phyloP scores from a whole-genome alignment of 2,888 invertebrate genomes.

The Pocota personata region DNA sequence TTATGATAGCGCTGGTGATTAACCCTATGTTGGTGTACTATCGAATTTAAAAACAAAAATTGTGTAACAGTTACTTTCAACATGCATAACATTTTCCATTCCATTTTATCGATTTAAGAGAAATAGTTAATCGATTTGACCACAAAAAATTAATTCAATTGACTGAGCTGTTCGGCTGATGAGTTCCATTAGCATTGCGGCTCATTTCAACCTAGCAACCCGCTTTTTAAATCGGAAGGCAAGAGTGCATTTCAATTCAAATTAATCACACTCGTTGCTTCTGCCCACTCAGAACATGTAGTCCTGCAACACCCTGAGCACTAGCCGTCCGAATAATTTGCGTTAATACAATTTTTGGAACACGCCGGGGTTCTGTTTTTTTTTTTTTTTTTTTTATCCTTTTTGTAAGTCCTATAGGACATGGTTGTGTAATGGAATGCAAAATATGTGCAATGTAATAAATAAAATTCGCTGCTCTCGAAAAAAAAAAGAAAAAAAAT shows the following conservation, averaged over 20 bases:
- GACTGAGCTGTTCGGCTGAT: slow-evolving; percentile 63
- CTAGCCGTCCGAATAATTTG: slow-evolving; percentile 66
- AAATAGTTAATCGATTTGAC: slow-evolving; percentile 64
- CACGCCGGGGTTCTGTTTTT: slow-evolving; percentile 26
- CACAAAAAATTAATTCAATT: slow-evolving; percentile 69
- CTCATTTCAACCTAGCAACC: slow-evolving; percentile 47
- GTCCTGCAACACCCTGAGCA: slow-evolving; percentile 18
- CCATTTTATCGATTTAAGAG: slow-evolving; percentile 13
- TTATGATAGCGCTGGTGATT: too few relatives aligned
- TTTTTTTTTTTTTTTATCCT: neutral
- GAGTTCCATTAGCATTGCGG: slow-evolving; percentile 59
- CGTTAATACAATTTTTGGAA: slow-evolving; percentile 69
- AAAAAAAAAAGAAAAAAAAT: slow-evolving; percentile 2
- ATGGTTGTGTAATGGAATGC: slow-evolving; percentile 63
- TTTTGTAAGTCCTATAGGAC: slow-evolving; percentile 47
- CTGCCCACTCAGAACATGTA: slow-evolving; percentile 11
- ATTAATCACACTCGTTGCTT: slow-evolving; percentile 63
- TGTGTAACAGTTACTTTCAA: too few relatives aligned
- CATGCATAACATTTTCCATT: neutral
- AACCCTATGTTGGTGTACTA: too few relatives aligned
- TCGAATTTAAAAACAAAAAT: too few relatives aligned
- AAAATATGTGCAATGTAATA: slow-evolving; percentile 67
- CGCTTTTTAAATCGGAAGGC: slow-evolving; percentile 37
- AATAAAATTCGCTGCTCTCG: slow-evolving; percentile 56
- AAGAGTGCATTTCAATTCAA: slow-evolving; percentile 59